These are phyloP conservation scores for Dromiciops gliroides DNA, from an alignment of 2,113 vertebrate species.

Conservation along the genomic window DNA sequence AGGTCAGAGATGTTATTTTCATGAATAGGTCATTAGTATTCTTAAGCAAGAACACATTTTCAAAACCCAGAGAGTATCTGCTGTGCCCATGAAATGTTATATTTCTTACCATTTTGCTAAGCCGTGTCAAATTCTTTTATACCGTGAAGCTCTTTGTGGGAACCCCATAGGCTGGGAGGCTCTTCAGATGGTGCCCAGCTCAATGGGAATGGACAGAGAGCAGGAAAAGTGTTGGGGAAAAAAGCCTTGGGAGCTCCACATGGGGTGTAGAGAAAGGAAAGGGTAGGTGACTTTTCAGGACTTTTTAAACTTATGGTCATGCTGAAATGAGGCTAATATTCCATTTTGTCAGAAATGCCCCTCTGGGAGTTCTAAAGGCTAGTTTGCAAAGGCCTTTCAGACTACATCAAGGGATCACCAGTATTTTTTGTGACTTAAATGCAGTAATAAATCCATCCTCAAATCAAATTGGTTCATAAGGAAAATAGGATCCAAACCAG, in stretches of 20 bases:
- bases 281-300: neutral
- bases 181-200: neutral
- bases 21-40: constrained; percentile 78
- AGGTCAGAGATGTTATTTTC: constrained; percentile 80
- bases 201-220: neutral
- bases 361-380: neutral
- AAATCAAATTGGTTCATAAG: neutral
- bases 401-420: neutral
- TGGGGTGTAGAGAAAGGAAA: neutral
- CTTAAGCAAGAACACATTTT: constrained; percentile 77
- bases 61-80: constrained; percentile 64
- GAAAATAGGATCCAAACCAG: neutral
- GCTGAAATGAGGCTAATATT: neutral
- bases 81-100: neutral
- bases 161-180: neutral
- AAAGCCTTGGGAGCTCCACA: neutral
- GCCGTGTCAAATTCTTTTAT: constrained; percentile 43
- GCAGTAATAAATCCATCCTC: neutral
- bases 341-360: neutral
- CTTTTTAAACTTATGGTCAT: constrained; percentile 22
- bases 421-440: constrained; percentile 15
- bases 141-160: neutral
- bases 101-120: constrained; percentile 17
- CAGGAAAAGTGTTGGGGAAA: rapidly evolving
- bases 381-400: neutral